These are phyloP conservation scores for Gouania willdenowi DNA, from an alignment of 2,797 vertebrate genomes.

Conservation along the genomic window DNA sequence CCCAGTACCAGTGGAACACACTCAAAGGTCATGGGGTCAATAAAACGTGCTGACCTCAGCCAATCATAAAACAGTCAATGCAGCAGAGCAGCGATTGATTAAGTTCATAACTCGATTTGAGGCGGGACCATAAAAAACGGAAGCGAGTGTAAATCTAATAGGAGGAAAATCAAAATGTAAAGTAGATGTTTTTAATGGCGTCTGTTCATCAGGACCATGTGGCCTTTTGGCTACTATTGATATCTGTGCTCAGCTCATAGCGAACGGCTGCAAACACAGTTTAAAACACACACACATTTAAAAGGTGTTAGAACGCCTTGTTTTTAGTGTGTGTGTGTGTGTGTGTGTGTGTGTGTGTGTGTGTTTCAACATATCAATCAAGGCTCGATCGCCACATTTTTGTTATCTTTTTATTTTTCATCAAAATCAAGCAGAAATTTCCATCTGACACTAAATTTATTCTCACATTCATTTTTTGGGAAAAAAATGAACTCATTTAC, in stretches of 20 bases:
- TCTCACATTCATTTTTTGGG: no score
- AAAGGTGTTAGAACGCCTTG: no score
- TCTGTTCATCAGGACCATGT: conserved; percentile 53
- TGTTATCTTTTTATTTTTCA: no score
- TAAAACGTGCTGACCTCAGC: conserved; percentile 68
- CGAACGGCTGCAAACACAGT: no score
- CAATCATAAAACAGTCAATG: conserved; percentile 74
- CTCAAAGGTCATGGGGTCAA: conserved; percentile 72
- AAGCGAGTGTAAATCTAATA: conserved; percentile 68
- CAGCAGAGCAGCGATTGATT: conserved; percentile 64
- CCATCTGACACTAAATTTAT: no score
- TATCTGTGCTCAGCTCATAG: conserved; percentile 25
- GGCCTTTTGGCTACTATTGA: conserved; percentile 58
- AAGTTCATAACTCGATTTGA: conserved; percentile 75
- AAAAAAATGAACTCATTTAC: no score
- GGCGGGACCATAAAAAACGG: conserved; percentile 65
- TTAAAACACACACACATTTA: no score
- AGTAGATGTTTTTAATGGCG: conserved; percentile 65
- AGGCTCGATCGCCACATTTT: no score
- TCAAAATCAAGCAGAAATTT: no score
- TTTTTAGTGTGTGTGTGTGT: no score
- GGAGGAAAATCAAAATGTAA: conserved; percentile 71
- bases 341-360: no score
- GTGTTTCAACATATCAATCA: no score
- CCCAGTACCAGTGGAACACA: conserved; percentile 37